Evolutionary conservation across 1,140 invertebrate species (phyloP), one percentile per base, ranked within the genome.

Genomic region (Pomacea maculata): DNA sequence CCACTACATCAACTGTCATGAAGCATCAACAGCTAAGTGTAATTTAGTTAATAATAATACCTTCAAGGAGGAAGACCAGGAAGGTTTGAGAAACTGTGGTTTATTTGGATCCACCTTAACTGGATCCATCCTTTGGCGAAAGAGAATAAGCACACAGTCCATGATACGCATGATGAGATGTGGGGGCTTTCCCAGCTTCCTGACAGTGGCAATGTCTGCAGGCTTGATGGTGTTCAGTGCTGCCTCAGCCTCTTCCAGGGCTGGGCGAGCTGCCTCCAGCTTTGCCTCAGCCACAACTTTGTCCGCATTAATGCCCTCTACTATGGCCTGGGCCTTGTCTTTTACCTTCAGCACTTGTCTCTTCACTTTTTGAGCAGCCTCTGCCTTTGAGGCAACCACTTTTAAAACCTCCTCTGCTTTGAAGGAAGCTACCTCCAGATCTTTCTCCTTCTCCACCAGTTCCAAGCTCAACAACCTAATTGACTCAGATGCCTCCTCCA

Each of bases 151-250:
- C 1, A 98, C 97, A 88, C 96, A 97, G 87, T 99, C 97, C 97
- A 99, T 98, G 81, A 99, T 98, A 85, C 97, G 93, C 97, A 98
- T 98, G 85, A 99, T 98, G 0, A 99, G 92, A 92, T 98, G 97
- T 14, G 97, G 97, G 7, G 97, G 97, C 85, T 97, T 93, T 9
- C 97, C 97, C 54, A 99, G 91, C 92, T 98, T 99, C 85, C 97
- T 93, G 0, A 99, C 96, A 17, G 97, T 91, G 34, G 91, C 77
- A 87, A 99, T 99, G 89, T 99, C 97, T 4, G 97, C 96, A 80
- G 97, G 97, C 92, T 98, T 98, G 74, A 99, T 99, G 0, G 97
- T 99, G 87, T 88, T 84, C 19, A 99, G 92, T 19, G 98, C 97
- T 71, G 95, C 94, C 92, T 99, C 97, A 8, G 97, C 97, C 93